Evolutionary conservation across 2,888 invertebrate genomes (phyloP).

Genomic region (Yponomeuta plumbellus): DNA sequence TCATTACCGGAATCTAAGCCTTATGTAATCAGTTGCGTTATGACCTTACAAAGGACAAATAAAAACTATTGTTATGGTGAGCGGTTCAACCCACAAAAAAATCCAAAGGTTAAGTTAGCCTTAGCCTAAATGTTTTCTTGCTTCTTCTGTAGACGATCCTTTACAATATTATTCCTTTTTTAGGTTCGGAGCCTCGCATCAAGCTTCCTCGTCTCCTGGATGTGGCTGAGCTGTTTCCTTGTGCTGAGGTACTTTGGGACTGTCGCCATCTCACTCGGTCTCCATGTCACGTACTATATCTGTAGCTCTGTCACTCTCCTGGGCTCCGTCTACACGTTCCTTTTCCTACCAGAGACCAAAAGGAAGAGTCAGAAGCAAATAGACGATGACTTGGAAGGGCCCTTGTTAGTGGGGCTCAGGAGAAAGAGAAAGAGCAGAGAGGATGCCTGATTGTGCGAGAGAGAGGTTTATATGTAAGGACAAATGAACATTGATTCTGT

Average conservation of each 20-base stretch:
- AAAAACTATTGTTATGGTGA: no score
- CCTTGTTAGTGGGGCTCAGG: conserved; percentile 36
- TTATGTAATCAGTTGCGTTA: no score
- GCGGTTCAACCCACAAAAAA: no score
- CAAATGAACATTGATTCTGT: neutral
- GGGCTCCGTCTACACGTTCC: conserved; percentile 49
- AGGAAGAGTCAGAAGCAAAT: conserved; percentile 58
- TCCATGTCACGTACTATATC: conserved; percentile 63
- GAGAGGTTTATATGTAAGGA: neutral
- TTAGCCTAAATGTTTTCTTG: no score
- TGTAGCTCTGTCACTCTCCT: conserved; percentile 57
- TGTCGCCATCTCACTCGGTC: conserved; percentile 51
- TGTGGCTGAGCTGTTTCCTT: conserved; percentile 65
- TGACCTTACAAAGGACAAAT: no score
- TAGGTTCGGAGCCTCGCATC: conserved; percentile 66
- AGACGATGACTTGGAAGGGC: conserved; percentile 48
- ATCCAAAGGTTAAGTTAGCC: no score
- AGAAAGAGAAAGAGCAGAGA: conserved; percentile 36
- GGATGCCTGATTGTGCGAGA: conserved; percentile 41
- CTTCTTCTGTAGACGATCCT: neutral
- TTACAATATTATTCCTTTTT: neutral
- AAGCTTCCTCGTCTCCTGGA: conserved; percentile 64
- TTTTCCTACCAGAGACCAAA: conserved; percentile 57
- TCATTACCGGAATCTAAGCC: no score
- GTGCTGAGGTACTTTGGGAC: conserved; percentile 62